Base-by-base conservation (phyloP, 1,140 invertebrate species). In the Zaprionus gabonicus region DNA sequence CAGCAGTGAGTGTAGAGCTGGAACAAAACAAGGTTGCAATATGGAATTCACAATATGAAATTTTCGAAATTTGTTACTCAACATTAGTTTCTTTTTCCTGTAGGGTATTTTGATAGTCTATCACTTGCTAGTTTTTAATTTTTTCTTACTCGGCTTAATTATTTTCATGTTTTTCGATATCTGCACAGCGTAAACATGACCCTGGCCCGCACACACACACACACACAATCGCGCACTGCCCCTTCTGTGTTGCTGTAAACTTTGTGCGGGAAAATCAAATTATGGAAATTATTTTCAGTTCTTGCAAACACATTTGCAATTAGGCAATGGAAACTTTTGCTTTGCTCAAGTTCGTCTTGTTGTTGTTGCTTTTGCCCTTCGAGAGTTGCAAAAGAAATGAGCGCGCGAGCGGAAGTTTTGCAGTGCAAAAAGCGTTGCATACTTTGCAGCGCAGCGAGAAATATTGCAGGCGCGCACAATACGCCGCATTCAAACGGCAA, bases 231-330 rank as follows among this genome's bases (percentile, higher is more conserved):
- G 31, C 7, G 17, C 15, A n/a, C 58, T 28, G 7, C 20, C 9
- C 25, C 23, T 56, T 38, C 10, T 4, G 9, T 15, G 1, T 3
- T 34, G 53, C 13, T 31, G 5, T 27, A 71, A 76, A 36, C 65
- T 71, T 74, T 63, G 69, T 17, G 69, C 12, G 27, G 27, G 55
- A 20, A 79, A 86, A 85, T 86, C 82, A 88, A 88, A 87, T 88
- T 88, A 87, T 88, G 81, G 70, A 88, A 88, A 84, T 84, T 76
- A 78, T 81, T 83, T 83, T 72, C 64, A 58, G 36, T 71, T 53
- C 51, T 73, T 68, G 76, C 83, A 75, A 69, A 62, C 57, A 75
- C 64, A 78, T 76, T 83, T 87, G 87, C 83, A 88, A 81, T 88
- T 88, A 83, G 77, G 72, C 77, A 88, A 80, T 80, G 75, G 76